These are phyloP conservation scores for Rhabditophanes sp. DNA, from an alignment of 2,888 invertebrate species.

Conservation along the genomic window DNA sequence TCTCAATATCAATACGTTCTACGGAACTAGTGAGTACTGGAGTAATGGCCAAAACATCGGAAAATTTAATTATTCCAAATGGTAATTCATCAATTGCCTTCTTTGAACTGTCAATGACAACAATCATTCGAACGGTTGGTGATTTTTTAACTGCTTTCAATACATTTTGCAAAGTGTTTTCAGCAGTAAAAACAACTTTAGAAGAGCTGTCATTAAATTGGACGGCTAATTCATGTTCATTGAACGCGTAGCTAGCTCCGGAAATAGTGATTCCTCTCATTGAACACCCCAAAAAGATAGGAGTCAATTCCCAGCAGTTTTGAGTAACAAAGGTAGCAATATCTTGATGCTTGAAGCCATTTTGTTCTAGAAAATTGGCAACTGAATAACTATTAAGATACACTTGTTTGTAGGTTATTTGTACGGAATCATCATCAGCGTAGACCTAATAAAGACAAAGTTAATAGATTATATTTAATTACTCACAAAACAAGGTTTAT, in stretches of 20 bases:
- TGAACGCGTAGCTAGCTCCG: slow-evolving; percentile 30
- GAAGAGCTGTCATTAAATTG: slow-evolving; percentile 20
- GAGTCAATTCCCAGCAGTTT: slow-evolving; percentile 22
- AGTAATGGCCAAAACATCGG: background rate
- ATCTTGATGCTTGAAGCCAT: slow-evolving; percentile 16
- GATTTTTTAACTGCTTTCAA: slow-evolving; percentile 15
- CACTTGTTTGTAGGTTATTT: slow-evolving; percentile 11
- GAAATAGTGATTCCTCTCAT: slow-evolving; percentile 25
- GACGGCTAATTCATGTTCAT: slow-evolving; percentile 22
- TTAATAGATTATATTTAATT: background rate
- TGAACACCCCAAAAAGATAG: slow-evolving; percentile 15
- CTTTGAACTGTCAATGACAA: background rate
- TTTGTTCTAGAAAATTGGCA: slow-evolving; percentile 14
- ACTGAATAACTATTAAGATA: slow-evolving; percentile 7
- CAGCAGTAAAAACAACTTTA: slow-evolving; percentile 15
- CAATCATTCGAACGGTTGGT: slow-evolving; percentile 7
- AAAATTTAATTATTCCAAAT: background rate
- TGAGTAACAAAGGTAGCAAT: slow-evolving; percentile 25
- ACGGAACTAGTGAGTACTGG: background rate
- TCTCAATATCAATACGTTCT: slow-evolving; percentile 11
- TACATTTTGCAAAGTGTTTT: slow-evolving; percentile 15
- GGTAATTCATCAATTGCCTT: too few relatives aligned
- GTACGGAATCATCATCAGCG: slow-evolving; percentile 6
- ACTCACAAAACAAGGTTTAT: slow-evolving; percentile 6
- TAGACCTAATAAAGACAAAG: slow-evolving; percentile 3